phyloP scores from a whole-genome alignment of 2,888 invertebrate genomes.

The Saturnia japonica region DNA sequence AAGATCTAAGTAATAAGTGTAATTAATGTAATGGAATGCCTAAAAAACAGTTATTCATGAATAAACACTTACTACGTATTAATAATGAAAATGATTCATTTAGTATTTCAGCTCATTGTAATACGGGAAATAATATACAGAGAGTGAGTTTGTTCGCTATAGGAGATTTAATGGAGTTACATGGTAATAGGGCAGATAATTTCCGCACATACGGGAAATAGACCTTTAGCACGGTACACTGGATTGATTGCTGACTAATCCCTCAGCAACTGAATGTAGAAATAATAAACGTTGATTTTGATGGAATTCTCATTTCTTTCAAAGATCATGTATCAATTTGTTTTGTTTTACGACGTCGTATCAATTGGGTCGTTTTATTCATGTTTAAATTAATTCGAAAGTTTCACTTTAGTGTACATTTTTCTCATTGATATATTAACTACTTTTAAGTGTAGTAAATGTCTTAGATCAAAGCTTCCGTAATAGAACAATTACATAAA shows the following conservation, averaged over 20 bases:
- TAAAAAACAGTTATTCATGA: too few relatives aligned
- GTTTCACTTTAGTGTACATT: too few relatives aligned
- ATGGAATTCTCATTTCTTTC: background rate
- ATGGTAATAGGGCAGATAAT: constrained; percentile 5
- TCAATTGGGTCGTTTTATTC: background rate
- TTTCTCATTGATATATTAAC: too few relatives aligned
- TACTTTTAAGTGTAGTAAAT: too few relatives aligned
- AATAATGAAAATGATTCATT: background rate
- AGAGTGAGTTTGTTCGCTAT: background rate
- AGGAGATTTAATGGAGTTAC: background rate
- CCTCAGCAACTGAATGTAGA: background rate
- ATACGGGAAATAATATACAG: background rate
- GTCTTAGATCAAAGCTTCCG: too few relatives aligned
- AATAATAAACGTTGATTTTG: background rate
- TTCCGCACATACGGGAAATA: background rate
- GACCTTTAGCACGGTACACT: background rate
- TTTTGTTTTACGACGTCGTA: background rate
- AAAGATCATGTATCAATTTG: background rate
- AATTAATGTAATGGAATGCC: too few relatives aligned
- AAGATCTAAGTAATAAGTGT: too few relatives aligned
- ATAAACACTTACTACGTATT: too few relatives aligned
- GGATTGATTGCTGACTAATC: background rate
- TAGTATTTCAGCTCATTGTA: background rate
- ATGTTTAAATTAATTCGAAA: too few relatives aligned
- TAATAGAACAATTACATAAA: too few relatives aligned